Percentiles rank a stretch among this genome's conserved stretches.
These are phyloP conservation scores for Ceriagrion tenellum DNA, from an alignment of 2,888 invertebrate species.

Conservation along the genomic window DNA sequence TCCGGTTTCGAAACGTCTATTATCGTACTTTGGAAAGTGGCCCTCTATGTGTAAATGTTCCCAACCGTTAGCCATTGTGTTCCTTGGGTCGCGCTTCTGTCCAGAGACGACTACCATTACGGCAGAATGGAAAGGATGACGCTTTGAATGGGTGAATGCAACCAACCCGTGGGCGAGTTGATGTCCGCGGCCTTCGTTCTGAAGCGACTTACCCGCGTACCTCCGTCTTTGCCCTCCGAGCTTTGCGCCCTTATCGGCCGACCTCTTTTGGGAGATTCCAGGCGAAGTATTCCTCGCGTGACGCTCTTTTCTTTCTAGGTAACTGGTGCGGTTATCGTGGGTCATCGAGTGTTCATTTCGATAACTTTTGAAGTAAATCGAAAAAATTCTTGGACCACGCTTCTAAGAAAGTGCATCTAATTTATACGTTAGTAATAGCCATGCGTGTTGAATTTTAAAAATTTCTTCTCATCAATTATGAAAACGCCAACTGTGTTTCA, in stretches of 20 bases:
- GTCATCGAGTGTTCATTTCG: too few species aligned
- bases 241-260: not conserved
- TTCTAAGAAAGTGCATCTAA: too few species aligned
- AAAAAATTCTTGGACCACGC: too few species aligned
- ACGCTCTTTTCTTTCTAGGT: too few species aligned
- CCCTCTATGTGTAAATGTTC: not conserved
- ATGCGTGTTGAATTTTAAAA: too few species aligned
- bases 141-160: not conserved
- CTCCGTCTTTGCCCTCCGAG: not conserved
- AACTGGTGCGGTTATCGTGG: too few species aligned
- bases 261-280: not conserved
- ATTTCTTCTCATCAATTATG: too few species aligned
- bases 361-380: too few species aligned
- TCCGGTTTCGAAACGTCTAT: not conserved
- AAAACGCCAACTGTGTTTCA: too few species aligned
- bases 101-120: not conserved
- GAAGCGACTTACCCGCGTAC: not conserved
- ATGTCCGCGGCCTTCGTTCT: not conserved
- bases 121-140: not conserved
- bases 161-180: not conserved
- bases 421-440: too few species aligned
- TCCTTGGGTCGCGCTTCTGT: not conserved
- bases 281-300: not conserved
- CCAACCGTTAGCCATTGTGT: constrained; percentile 20
- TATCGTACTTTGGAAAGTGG: not conserved